phyloP scores from a whole-genome alignment of 2,113 vertebrate genomes.

The Anas platyrhynchos region DNA sequence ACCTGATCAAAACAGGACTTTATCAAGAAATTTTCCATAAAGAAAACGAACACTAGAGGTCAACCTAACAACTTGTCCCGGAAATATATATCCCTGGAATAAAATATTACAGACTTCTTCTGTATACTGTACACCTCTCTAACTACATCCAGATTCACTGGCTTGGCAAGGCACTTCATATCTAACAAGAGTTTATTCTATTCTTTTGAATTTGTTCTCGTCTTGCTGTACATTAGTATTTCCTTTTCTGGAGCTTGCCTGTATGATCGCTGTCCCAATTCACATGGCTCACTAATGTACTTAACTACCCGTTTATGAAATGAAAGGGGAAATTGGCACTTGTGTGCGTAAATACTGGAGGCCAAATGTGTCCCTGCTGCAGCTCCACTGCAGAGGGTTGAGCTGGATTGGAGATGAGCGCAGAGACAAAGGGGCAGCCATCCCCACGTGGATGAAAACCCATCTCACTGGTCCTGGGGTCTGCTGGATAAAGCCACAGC shows the following conservation, averaged over 20 bases:
- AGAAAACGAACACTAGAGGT: conserved; percentile 66
- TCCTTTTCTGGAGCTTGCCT: not conserved
- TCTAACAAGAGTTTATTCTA: conserved; percentile 46
- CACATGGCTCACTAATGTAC: not conserved
- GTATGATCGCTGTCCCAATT: fast-evolving
- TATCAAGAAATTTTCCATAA: not conserved
- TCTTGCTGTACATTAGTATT: conserved; percentile 15
- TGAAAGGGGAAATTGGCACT: not conserved
- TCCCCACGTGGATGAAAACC: fast-evolving
- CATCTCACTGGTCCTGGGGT: not conserved
- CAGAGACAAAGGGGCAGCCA: not conserved
- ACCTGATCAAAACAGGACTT: not conserved
- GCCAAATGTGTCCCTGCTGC: not conserved
- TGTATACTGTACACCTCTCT: not conserved
- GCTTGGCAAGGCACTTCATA: fast-evolving
- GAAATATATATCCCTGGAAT: conserved; percentile 48
- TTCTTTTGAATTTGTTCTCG: conserved; percentile 20
- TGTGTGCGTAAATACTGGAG: not conserved
- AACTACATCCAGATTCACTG: conserved; percentile 51
- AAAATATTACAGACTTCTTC: conserved; percentile 38
- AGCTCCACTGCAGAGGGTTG: not conserved
- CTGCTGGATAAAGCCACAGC: not conserved
- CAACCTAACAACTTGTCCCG: conserved; percentile 47
- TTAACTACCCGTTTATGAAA: not conserved
- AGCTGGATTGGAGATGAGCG: not conserved